phyloP scores from a whole-genome alignment of 2,888 invertebrate species.

The Ochropleura plecta region DNA sequence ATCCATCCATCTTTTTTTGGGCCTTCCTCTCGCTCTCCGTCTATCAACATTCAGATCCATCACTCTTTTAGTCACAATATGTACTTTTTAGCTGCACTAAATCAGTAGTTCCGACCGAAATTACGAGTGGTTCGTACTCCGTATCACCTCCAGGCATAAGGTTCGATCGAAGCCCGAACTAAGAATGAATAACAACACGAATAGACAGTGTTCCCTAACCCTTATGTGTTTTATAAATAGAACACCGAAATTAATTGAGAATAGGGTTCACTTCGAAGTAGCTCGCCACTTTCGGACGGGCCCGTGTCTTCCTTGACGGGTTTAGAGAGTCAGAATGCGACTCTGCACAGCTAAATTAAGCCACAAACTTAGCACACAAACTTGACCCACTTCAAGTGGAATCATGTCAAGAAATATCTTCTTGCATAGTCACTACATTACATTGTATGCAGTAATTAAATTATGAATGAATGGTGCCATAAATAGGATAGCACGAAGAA shows the following conservation, averaged over 20 bases:
- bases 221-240: not conserved
- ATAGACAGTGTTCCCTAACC: not conserved
- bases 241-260: too few species aligned
- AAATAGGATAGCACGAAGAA: slow-evolving; percentile 37
- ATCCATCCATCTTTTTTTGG: too few species aligned
- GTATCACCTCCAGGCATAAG: not conserved
- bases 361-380: slow-evolving; percentile 9
- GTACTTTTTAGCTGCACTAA: not conserved
- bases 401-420: slow-evolving; percentile 40
- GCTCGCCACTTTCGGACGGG: not conserved
- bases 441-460: slow-evolving; percentile 53
- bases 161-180: not conserved
- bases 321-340: not conserved
- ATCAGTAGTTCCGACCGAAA: not conserved
- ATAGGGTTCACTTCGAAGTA: not conserved
- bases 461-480: slow-evolving; percentile 44
- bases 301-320: not conserved
- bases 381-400: slow-evolving; percentile 41
- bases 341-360: not conserved
- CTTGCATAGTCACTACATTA: slow-evolving; percentile 1
- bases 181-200: not conserved
- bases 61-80: too few species aligned
- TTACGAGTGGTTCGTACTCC: not conserved
- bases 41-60: too few species aligned
- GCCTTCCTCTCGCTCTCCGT: too few species aligned